These are phyloP conservation scores for Brachyrhaphis roseni DNA, from an alignment of 2,797 vertebrate species.

Conservation along the genomic window DNA sequence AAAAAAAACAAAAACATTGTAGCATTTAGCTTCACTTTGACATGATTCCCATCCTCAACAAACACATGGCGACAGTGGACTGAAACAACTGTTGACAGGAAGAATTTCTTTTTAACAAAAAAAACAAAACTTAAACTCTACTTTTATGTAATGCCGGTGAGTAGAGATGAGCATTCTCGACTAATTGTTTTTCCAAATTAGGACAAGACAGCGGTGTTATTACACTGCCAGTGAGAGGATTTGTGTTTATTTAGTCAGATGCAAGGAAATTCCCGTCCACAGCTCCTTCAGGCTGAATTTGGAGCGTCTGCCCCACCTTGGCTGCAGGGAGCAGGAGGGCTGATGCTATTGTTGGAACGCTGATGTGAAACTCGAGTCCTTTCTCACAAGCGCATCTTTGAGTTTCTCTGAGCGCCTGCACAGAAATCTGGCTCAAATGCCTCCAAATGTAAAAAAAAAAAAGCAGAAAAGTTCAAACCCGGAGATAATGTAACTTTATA, in stretches of 20 bases:
- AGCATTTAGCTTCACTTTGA: not conserved
- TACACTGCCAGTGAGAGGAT: not conserved
- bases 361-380: conserved; percentile 62
- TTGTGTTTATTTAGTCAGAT: conserved; percentile 1
- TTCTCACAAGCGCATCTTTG: conserved; percentile 30
- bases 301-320: conserved; percentile 70
- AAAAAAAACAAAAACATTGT: not conserved
- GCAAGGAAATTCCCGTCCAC: conserved; percentile 13
- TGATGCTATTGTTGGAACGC: conserved; percentile 68
- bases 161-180: not conserved
- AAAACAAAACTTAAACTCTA: not conserved
- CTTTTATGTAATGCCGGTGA: not conserved
- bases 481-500: conserved; percentile 8
- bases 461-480: not conserved
- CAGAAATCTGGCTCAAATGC: conserved; percentile 9
- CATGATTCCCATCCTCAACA: not conserved
- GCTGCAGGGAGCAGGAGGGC: conserved; percentile 57
- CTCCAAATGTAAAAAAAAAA: not conserved
- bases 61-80: not conserved
- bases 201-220: not conserved
- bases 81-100: not conserved
- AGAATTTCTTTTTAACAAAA: not conserved
- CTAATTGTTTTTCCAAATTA: not conserved
- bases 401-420: conserved; percentile 3
- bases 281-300: conserved; percentile 18